Evolutionary conservation across 2,113 vertebrate genomes (phyloP), one percentile per base, ranked within the genome.

Genomic region (Tiliqua scincoides): DNA sequence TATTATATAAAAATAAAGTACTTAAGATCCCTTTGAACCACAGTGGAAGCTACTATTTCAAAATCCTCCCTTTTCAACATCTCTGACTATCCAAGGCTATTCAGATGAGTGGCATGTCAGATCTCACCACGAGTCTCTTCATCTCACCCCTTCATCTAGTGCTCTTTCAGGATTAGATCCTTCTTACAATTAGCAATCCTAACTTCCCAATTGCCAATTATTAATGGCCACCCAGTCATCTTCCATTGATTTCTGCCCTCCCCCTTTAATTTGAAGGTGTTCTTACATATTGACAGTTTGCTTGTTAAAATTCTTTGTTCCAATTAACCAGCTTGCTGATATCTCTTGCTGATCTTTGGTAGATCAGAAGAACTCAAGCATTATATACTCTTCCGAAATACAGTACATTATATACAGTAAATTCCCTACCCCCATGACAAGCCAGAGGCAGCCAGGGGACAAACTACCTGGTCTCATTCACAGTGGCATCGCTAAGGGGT

Each of bases 301-400:
- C 30, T 87, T 78, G 65, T 78, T 78, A 37, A 83, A 62, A 37
- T 62, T 71, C 23, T 79, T 87, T 83, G 62, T 70, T 61, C 37
- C 67, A 87, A 63, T 71, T 83, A 83, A 72, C 4, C 48, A 87
- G 37, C 30, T 83, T 9, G 71, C 52, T 82, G n/a, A 77, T 70
- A 68, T 27, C 62, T 21, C 23, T 87, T 87, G n/a, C 48, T 62
- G 62, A 70, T 61, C 62, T 83, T 62, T 73, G 23, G 15, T 27
- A n/a, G 70, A 57, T 21, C 30, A 30, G 32, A 23, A 78, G 11
- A 63, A 12, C 30, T 70, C 30, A 70, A 79, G 84, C 43, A 48
- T 48, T 48, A 48, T 48, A 48, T 18, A 57, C n/a, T n/a, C n/a
- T n/a, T n/a, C n/a, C n/a, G n/a, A n/a, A n/a, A n/a, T n/a, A n/a